Conservation (phyloP, 2,797 vertebrate species). For the Naso thynnoides region DNA sequence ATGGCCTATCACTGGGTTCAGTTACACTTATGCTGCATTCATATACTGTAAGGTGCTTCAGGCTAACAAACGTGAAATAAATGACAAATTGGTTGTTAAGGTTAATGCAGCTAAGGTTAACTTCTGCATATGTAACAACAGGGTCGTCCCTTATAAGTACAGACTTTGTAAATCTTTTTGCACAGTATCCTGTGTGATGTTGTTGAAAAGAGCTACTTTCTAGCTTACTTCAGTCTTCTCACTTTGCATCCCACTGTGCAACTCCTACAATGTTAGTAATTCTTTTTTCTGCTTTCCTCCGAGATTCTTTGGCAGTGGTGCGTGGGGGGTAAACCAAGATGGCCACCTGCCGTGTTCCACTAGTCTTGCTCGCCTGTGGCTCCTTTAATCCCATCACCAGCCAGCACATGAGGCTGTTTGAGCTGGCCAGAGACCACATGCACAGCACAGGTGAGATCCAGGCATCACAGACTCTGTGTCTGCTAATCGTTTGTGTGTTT, state of each 20-base stretch:
- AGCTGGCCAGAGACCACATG: constrained; percentile 92
- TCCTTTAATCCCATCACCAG: constrained; percentile 96
- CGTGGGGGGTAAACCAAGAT: constrained; percentile 69
- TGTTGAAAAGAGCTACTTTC: not conserved
- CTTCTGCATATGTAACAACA: constrained; percentile 9
- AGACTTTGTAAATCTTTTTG: not conserved
- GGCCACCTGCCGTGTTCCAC: constrained; percentile 85
- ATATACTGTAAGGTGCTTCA: constrained; percentile 3
- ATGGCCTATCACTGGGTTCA: constrained; percentile 2
- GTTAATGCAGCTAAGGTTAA: constrained; percentile 1
- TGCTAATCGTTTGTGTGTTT: constrained; percentile 4
- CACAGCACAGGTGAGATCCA: constrained; percentile 73
- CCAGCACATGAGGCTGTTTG: constrained; percentile 95
- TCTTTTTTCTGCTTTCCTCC: constrained; percentile 26
- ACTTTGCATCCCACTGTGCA: not conserved
- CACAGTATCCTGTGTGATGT: not conserved
- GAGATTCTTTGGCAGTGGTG: constrained; percentile 39
- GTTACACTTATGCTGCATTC: not conserved
- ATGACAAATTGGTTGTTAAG: constrained; percentile 11
- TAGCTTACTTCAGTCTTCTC: not conserved
- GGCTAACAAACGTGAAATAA: constrained; percentile 17
- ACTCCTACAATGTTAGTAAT: constrained; percentile 3
- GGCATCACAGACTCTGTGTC: not conserved
- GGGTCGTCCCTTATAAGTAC: not conserved
- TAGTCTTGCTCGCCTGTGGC: constrained; percentile 91